Percentiles rank a stretch among this genome's conserved stretches.
These are phyloP conservation scores for Phengaris arion DNA, from an alignment of 2,888 invertebrate species.

Conservation along the genomic window DNA sequence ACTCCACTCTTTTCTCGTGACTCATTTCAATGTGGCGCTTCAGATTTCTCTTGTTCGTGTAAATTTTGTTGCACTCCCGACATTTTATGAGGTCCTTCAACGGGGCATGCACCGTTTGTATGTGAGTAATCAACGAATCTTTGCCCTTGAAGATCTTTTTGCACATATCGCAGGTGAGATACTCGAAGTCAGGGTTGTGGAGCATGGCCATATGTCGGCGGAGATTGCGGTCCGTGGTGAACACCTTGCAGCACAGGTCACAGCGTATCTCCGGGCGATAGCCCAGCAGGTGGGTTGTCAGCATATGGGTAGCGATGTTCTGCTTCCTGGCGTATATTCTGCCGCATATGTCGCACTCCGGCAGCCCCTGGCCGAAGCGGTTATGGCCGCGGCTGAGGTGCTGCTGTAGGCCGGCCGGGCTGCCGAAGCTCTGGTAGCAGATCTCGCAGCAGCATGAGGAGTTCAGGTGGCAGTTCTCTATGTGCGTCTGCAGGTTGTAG, in stretches of 20 bases:
- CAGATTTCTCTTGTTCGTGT: constrained; percentile 57
- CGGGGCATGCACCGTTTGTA: constrained; percentile 49
- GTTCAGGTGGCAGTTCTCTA: constrained; percentile 62
- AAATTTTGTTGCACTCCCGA: constrained; percentile 54
- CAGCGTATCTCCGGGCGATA: constrained; percentile 51
- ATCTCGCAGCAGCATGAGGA: constrained; percentile 54
- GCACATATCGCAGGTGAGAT: constrained; percentile 58
- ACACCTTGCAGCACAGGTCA: constrained; percentile 51
- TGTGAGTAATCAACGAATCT: constrained; percentile 53
- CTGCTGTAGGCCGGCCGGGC: constrained; percentile 53
- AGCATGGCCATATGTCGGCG: constrained; percentile 57
- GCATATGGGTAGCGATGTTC: constrained; percentile 65
- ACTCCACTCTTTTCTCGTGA: constrained; percentile 56
- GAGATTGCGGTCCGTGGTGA: constrained; percentile 58
- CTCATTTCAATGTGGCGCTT: constrained; percentile 60
- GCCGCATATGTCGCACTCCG: constrained; percentile 67
- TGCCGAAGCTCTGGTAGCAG: constrained; percentile 57
- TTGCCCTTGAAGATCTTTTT: constrained; percentile 56
- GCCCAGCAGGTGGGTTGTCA: constrained; percentile 58
- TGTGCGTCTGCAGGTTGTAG: constrained; percentile 62
- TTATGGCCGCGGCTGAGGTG: constrained; percentile 62
- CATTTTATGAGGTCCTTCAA: constrained; percentile 50
- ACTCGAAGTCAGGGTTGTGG: constrained; percentile 55
- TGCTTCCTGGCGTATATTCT: constrained; percentile 63
- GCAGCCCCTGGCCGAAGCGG: constrained; percentile 50